Evolutionary conservation across 2,888 invertebrate species (phyloP).

Genomic region (Abrostola triplasia): DNA sequence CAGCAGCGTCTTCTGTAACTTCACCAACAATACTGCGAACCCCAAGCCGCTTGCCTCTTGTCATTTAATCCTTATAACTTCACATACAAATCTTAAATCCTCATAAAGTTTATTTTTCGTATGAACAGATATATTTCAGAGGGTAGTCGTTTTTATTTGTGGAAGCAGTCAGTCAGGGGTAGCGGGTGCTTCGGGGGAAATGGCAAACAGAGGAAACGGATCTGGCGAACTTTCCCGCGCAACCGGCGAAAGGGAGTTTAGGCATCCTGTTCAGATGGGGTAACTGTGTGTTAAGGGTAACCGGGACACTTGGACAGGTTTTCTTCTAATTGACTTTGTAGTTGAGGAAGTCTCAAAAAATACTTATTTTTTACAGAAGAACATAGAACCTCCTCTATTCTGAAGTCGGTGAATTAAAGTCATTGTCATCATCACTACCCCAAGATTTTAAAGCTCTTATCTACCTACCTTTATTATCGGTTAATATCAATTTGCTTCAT

Average conservation of each 20-base stretch:
- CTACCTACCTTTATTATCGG: too few relatives aligned
- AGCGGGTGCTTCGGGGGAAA: constrained; percentile 65
- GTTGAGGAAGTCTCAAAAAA: background rate
- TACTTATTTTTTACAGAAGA: too few relatives aligned
- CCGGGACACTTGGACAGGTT: constrained; percentile 25
- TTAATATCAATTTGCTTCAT: too few relatives aligned
- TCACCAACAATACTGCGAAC: too few relatives aligned
- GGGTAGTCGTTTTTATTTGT: constrained; percentile 81
- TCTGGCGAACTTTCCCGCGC: constrained; percentile 81
- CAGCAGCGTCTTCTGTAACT: too few relatives aligned
- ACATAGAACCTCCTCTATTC: too few relatives aligned
- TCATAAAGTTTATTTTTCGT: constrained; percentile 73
- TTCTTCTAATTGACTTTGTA: constrained; percentile 11
- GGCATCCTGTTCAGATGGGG: constrained; percentile 69
- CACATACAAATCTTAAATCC: constrained; percentile 29
- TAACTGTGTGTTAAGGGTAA: constrained; percentile 56
- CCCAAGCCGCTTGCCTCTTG: too few relatives aligned
- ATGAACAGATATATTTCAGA: constrained; percentile 75
- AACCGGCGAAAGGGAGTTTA: constrained; percentile 76
- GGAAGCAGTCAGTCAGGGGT: constrained; percentile 70
- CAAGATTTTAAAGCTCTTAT: too few relatives aligned
- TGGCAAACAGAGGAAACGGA: constrained; percentile 86
- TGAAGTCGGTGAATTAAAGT: too few relatives aligned
- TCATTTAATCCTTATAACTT: too few relatives aligned
- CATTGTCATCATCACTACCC: too few relatives aligned